Percentiles rank a stretch among this genome's conserved stretches.
These are phyloP conservation scores for Cyclophora punctaria DNA, from an alignment of 2,888 invertebrate genomes.

Conservation along the genomic window DNA sequence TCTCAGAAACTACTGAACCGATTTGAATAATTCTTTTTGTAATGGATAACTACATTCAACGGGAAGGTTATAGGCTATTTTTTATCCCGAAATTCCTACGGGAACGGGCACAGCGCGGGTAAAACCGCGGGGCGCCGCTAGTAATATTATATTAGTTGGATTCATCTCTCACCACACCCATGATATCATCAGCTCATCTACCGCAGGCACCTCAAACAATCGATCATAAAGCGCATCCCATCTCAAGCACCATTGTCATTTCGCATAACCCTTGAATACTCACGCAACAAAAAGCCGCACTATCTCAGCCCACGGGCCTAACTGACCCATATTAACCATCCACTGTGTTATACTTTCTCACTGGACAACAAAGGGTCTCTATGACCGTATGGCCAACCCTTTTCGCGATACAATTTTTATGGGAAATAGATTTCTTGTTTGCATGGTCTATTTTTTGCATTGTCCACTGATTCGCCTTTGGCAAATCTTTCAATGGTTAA, in stretches of 20 bases:
- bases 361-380: conserved; percentile 53
- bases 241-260: conserved; percentile 54
- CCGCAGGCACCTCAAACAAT: conserved; percentile 20
- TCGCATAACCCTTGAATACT: conserved; percentile 61
- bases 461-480: conserved; percentile 66
- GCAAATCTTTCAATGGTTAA: conserved; percentile 61
- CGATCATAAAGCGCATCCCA: conserved; percentile 24
- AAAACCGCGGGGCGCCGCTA: too few relatives aligned
- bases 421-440: conserved; percentile 65
- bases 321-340: conserved; percentile 54
- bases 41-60: too few relatives aligned
- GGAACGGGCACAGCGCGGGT: too few relatives aligned
- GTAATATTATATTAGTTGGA: too few relatives aligned
- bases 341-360: conserved; percentile 55
- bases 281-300: conserved; percentile 32
- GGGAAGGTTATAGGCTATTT: too few relatives aligned
- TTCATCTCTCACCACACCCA: too few relatives aligned
- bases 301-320: conserved; percentile 38
- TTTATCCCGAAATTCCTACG: too few relatives aligned
- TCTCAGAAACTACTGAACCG: too few relatives aligned
- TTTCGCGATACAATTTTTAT: conserved; percentile 64
- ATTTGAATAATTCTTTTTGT: too few relatives aligned
- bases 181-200: not conserved
- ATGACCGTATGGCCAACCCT: conserved; percentile 52
- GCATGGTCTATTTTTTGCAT: conserved; percentile 72